Base-by-base conservation (phyloP, 2,888 invertebrate species). In the Caenorhabditis parvicauda region DNA sequence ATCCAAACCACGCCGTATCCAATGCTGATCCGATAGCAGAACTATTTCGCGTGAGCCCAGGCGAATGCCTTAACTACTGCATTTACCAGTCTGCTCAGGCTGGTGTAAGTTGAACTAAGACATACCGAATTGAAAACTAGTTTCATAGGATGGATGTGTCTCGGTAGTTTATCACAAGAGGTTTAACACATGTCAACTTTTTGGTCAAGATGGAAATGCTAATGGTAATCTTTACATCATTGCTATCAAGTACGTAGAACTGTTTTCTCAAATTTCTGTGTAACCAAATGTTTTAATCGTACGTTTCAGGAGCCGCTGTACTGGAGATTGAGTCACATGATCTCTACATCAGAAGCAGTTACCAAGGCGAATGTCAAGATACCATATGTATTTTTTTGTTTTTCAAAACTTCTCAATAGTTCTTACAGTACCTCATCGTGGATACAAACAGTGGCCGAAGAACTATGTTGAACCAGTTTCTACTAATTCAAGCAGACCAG, bases 151-250 rank as follows among this genome's bases (percentile, higher is more conserved):
- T 42, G 69, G 66, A 7, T 77, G 77, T 61, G 60, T 64, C 5
- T 70, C 74, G 0, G 67, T 77, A 3, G 77, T 77, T 4, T 77
- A 74, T 54, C 78, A 78, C 35, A 65, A 64, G 43, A 66, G 72
- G 24, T 74, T 70, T 50, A 66, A 64, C 7, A 76, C 76, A 0
- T 78, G 78, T 46, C 76, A 76, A 43, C 45, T 70, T 5, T 70
- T 67, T 42, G 64, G 64, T 5, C 70, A 70, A 28, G 66, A 66
- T 43, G 69, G 69, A 32, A 53, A 48, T 9, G 48, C 42, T 21
- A 46, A 56, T 9, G 63, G 64, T 64, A 25, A 17, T 27, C 2
- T 7, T 19, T 29, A 4, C 1, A 4, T n/a, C n/a, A n/a, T n/a
- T n/a, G n/a, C n/a, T n/a, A n/a, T n/a, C n/a, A n/a, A n/a, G n/a